These are phyloP conservation scores for Bergia sp. DNA, from an alignment of 92 coral and sea anemone genomes.

Conservation along the genomic window DNA sequence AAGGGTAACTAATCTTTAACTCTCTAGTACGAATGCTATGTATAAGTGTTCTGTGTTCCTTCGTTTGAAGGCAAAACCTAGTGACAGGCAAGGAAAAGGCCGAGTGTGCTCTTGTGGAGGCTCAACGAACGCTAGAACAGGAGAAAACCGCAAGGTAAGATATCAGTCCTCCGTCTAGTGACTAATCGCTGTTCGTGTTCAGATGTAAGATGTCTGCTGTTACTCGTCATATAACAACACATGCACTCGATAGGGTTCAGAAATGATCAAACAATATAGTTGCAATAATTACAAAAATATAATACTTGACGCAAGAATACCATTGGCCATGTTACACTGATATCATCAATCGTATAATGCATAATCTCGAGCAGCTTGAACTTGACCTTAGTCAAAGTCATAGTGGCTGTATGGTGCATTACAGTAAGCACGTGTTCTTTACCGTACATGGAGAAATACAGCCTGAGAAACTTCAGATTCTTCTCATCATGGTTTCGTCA, in stretches of 20 bases:
- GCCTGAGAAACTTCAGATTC: too few relatives aligned
- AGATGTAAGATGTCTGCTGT: not conserved
- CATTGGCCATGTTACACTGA: not conserved
- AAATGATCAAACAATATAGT: not conserved
- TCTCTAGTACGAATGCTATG: not conserved
- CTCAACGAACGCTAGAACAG: constrained; percentile 68
- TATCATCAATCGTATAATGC: too few relatives aligned
- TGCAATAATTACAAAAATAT: not conserved
- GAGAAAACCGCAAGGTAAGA: constrained; percentile 72
- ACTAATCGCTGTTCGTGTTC: not conserved
- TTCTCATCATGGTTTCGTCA: too few relatives aligned
- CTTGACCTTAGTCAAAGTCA: too few relatives aligned
- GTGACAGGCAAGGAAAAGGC: constrained; percentile 56
- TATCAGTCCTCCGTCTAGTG: not conserved
- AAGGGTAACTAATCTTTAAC: not conserved
- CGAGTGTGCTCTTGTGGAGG: constrained; percentile 68
- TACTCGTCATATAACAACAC: too few relatives aligned
- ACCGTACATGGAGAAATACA: too few relatives aligned
- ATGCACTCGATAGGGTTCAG: not conserved
- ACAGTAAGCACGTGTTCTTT: too few relatives aligned
- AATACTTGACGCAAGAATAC: not conserved
- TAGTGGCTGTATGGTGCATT: too few relatives aligned
- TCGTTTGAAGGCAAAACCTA: constrained; percentile 50
- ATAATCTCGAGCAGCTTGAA: too few relatives aligned
- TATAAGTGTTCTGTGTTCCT: not conserved